These are phyloP conservation scores for Daubentonia madagascariensis DNA, from an alignment of 2,113 vertebrate genomes.

Conservation along the genomic window DNA sequence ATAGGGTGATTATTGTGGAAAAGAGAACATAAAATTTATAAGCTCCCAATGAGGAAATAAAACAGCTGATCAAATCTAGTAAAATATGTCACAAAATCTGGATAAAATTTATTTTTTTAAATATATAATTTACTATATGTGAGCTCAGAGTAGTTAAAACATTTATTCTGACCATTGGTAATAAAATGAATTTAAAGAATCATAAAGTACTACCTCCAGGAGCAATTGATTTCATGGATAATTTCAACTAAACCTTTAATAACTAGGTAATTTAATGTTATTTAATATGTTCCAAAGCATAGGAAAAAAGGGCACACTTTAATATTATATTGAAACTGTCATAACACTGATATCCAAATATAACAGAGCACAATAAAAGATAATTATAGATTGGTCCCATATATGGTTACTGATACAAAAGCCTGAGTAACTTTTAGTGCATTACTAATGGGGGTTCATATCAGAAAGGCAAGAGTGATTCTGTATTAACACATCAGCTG, in stretches of 20 bases:
- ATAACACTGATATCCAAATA: background rate
- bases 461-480: background rate
- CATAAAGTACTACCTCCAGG: background rate
- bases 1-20: background rate
- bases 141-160: background rate
- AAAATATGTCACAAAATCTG: background rate
- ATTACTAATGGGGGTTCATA: background rate
- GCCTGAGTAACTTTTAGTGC: background rate
- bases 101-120: conserved; percentile 4
- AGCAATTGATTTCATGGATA: background rate
- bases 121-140: background rate
- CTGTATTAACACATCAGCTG: background rate
- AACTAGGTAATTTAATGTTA: background rate
- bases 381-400: background rate
- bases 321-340: background rate
- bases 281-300: background rate
- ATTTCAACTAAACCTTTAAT: background rate
- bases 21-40: background rate
- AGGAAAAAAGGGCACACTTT: background rate
- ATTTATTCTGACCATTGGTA: background rate
- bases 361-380: background rate
- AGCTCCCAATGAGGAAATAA: background rate
- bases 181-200: background rate
- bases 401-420: background rate
- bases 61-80: background rate